These are phyloP conservation scores for Chrysemys picta DNA, from an alignment of 2,113 vertebrate genomes.

Conservation along the genomic window DNA sequence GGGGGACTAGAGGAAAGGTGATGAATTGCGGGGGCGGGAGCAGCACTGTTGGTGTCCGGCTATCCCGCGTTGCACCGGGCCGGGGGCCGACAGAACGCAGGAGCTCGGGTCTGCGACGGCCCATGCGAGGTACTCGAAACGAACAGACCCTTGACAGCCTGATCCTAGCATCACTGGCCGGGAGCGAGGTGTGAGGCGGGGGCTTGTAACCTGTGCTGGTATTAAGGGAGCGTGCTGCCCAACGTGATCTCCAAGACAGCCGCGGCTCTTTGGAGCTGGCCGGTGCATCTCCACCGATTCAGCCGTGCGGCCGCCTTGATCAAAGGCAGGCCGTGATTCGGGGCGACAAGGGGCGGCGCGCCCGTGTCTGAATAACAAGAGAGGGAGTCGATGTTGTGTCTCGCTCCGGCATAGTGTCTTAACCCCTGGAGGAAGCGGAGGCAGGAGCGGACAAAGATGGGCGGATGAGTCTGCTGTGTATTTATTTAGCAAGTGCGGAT, in stretches of 20 bases:
- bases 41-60: not conserved
- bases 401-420: too few species aligned
- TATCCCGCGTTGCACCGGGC: fast-evolving
- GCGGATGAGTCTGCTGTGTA: not conserved
- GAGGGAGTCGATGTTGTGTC: too few species aligned
- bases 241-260: too few species aligned
- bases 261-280: too few species aligned
- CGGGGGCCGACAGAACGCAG: not conserved
- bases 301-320: not conserved
- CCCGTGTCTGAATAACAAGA: too few species aligned
- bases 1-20: not conserved
- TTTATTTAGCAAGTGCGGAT: not conserved
- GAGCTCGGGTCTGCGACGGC: not conserved
- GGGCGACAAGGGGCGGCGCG: too few species aligned
- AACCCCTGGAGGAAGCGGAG: not conserved
- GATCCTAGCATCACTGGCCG: too few species aligned
- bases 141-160: too few species aligned
- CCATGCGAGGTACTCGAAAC: too few species aligned
- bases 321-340: not conserved
- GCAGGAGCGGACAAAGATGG: not conserved
- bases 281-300: too few species aligned
- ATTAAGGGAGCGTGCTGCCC: not conserved
- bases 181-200: too few species aligned
- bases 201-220: not conserved
- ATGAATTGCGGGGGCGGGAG: not conserved